Evolutionary conservation across 2,113 vertebrate genomes (phyloP).

Genomic region (Columbina picui): DNA sequence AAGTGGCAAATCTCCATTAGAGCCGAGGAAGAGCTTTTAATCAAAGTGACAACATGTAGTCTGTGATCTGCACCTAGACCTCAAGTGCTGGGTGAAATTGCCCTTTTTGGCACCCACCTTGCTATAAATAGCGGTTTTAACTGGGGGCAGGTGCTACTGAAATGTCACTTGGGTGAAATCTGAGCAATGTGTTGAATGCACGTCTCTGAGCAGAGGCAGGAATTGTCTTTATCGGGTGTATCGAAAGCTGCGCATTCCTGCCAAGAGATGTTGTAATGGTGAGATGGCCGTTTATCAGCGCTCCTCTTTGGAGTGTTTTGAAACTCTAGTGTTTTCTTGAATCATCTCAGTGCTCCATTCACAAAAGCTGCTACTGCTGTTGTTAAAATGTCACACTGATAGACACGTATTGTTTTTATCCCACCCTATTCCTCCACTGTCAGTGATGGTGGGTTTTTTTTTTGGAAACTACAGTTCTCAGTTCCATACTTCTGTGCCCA

Average conservation of each 20-base stretch:
- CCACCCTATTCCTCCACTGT: background rate
- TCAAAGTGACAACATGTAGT: background rate
- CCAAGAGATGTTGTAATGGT: background rate
- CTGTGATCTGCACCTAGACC: background rate
- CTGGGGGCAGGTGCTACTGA: background rate
- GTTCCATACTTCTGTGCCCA: background rate
- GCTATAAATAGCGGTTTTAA: background rate
- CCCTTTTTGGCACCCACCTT: background rate
- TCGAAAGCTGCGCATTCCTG: background rate
- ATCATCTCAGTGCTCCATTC: background rate
- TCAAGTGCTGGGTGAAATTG: background rate
- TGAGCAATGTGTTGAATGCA: background rate
- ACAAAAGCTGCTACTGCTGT: background rate
- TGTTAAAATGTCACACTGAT: background rate
- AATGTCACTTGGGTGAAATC: background rate
- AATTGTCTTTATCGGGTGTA: background rate
- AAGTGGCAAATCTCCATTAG: background rate
- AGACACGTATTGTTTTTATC: background rate
- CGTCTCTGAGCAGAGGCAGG: background rate
- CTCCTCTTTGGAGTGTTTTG: background rate
- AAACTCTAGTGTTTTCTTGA: background rate
- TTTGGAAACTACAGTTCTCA: background rate
- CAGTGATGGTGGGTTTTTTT: background rate
- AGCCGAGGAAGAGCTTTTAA: background rate
- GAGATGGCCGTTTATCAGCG: background rate